Percentiles rank a stretch among this genome's conserved stretches.
Conservation (phyloP, 2,113 vertebrate genomes). For the Oxygymnocypris stewartii region DNA sequence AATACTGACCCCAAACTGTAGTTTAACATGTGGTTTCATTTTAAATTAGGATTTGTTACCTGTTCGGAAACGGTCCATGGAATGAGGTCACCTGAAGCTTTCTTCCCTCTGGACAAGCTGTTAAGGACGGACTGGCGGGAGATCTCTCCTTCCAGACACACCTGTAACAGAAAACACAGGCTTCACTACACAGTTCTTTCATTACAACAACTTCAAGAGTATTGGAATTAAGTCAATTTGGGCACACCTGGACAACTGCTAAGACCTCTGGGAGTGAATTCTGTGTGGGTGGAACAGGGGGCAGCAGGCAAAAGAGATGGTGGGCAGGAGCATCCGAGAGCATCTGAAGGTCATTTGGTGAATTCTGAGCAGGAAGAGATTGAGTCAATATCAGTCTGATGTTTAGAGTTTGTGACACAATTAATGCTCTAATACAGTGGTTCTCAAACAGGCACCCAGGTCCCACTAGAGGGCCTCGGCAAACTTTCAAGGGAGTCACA, state of each 20-base stretch:
- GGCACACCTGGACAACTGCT: conserved; percentile 90
- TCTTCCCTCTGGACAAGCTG: conserved; percentile 93
- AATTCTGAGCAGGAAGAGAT: conserved; percentile 78
- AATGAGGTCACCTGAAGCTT: conserved; percentile 95
- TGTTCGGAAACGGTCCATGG: conserved; percentile 98
- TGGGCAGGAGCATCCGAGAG: conserved; percentile 96
- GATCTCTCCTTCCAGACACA: conserved; percentile 96
- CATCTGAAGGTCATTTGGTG: conserved; percentile 96
- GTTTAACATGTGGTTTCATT: neutral
- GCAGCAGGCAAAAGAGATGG: conserved; percentile 95
- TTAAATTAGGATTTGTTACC: conserved; percentile 68
- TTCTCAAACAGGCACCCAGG: neutral
- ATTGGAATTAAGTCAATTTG: neutral
- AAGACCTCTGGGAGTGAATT: conserved; percentile 94
- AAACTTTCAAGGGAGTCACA: neutral
- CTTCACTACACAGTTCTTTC: neutral
- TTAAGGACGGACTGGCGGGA: conserved; percentile 92
- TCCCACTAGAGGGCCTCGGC: too few species aligned
- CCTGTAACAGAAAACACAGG: conserved; percentile 66
- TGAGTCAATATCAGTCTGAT: neutral
- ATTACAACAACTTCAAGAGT: neutral
- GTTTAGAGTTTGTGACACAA: neutral
- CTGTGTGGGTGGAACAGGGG: conserved; percentile 91
- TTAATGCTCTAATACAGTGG: neutral
- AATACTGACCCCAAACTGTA: neutral